Base-by-base conservation (phyloP, 2,797 vertebrate genomes). In the Syndactyla subalaris region DNA sequence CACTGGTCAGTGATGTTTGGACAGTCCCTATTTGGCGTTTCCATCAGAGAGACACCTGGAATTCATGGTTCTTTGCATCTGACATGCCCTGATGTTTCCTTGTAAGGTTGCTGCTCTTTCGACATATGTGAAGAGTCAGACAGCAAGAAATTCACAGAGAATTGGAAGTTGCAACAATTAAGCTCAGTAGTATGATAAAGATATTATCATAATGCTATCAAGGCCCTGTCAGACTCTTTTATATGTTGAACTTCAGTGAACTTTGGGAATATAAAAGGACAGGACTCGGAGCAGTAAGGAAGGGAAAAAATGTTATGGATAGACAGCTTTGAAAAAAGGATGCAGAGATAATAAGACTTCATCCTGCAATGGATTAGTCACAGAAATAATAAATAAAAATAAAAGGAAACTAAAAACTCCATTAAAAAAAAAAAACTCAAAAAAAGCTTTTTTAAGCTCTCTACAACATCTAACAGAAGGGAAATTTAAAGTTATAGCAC, bases 301-400 rank as follows among this genome's bases (percentile, higher is more conserved):
- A 71, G 30, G 19, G 10, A 83, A 76, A 36, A 45, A 32, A n/a
- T 11, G 10, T n/a, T 76, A 39, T 16, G 21, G 72, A 93, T 20
- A 86, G 79, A 72, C 38, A 85, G 41, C 62, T 94, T 78, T 88
- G 61, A 82, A 89, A 89, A 92, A 72, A 80, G 55, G 46, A 89
- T 36, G 45, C 24, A 85, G 66, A 51, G 54, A 66, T 75, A 76
- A 9, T 43, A 71, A 58, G 58, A 86, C 26, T 74, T 85, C 58
- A 68, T 66, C 24, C 58, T 81, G 32, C n/a, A 73, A 32, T 65
- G 51, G 89, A 84, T 78, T 82, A 89, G 80, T 83, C 65, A 72
- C 30, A 70, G 32, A 85, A 88, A 71, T 13, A 2, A 63, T 46
- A 94, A 91, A 91, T 66, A 95, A 72, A 92, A 76, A 57, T n/a